These are phyloP conservation scores for Carollia perspicillata DNA, from an alignment of 2,113 vertebrate species.

Conservation along the genomic window DNA sequence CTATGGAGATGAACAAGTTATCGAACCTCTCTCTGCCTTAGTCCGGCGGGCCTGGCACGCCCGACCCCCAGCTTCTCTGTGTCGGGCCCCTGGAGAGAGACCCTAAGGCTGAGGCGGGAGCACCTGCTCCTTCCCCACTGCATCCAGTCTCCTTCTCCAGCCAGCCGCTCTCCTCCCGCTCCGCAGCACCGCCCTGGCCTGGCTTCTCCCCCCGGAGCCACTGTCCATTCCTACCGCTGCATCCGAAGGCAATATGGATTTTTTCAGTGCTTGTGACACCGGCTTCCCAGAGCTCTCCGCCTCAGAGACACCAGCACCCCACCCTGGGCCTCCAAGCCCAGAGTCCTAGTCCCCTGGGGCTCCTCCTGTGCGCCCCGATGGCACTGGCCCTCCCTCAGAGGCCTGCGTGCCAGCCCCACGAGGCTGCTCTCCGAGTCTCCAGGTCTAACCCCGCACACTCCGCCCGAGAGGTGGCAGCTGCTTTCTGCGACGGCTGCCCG, in stretches of 20 bases:
- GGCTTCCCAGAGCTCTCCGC: background rate
- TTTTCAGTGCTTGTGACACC: background rate
- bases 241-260: background rate
- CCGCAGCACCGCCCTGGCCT: background rate
- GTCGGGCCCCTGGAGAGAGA: background rate
- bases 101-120: background rate
- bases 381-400: background rate
- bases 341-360: background rate
- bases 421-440: background rate
- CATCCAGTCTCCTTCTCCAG: too few relatives aligned
- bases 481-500: background rate
- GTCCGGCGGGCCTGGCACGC: too few relatives aligned
- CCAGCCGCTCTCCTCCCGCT: background rate
- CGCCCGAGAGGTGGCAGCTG: background rate
- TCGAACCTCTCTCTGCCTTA: background rate
- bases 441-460: background rate
- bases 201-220: background rate
- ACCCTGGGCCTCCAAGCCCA: background rate
- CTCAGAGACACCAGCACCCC: background rate
- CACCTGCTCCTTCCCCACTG: background rate
- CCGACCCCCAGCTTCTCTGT: background rate
- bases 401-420: background rate
- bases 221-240: rapidly evolving
- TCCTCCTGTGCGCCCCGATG: rapidly evolving
- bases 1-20: background rate